Conservation (phyloP, 1,140 invertebrate species). For the Ceratitis capitata region DNA sequence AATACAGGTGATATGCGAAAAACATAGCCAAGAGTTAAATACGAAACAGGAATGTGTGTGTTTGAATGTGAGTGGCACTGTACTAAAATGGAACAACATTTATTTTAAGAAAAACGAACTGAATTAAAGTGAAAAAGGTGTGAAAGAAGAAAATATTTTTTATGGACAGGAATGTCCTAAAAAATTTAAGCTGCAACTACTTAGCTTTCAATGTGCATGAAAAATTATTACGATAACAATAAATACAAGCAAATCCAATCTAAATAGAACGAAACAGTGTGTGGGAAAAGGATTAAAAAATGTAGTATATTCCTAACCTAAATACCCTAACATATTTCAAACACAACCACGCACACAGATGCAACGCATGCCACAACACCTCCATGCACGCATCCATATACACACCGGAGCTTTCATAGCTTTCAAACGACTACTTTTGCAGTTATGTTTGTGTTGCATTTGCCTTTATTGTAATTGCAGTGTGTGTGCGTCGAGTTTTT, state of each 20-base stretch:
- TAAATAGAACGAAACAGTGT: neutral
- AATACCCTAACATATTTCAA: slow-evolving; percentile 3
- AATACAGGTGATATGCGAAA: neutral
- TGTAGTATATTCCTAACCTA: slow-evolving; percentile 30
- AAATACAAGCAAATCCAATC: neutral
- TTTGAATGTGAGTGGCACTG: neutral
- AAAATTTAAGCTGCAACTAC: neutral
- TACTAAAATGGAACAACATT: slow-evolving; percentile 2
- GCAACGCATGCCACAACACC: neutral
- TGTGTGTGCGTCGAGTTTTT: neutral
- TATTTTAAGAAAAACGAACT: slow-evolving; percentile 3
- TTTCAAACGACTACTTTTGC: neutral
- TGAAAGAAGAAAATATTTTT: neutral
- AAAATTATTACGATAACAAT: neutral
- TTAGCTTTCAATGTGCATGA: neutral
- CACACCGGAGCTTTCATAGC: neutral
- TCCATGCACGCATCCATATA: neutral
- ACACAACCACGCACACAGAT: neutral
- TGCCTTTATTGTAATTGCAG: neutral
- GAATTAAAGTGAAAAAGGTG: neutral
- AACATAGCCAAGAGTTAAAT: no score
- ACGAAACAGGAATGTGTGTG: neutral
- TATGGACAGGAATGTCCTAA: neutral
- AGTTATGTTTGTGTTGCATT: neutral
- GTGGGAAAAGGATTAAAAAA: neutral